Evolutionary conservation across 2,797 vertebrate species (phyloP), one percentile per base, ranked within the genome.

Genomic region (Amblyraja radiata): DNA sequence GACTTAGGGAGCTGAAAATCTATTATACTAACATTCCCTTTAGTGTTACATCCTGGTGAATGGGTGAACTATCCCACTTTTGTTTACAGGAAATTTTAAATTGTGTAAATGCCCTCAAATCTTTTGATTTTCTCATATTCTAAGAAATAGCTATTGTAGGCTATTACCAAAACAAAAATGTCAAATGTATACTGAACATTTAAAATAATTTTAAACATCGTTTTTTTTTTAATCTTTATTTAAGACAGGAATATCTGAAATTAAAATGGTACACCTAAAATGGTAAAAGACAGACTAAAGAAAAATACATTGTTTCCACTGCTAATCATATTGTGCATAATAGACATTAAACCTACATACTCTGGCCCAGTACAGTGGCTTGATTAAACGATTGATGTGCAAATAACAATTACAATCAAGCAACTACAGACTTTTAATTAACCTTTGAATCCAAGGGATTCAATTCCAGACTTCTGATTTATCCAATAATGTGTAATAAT

Each of bases 81-180:
- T 61, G 11, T 10, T 81, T 25, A 81, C 1, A 81, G 11, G 9
- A 83, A 71, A 71, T 18, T 71, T 71, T 71, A 71, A 71, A 71
- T 18, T 25, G 71, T 18, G 61, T 63, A 88, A 63, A 63, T 88
- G 63, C 32, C 58, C 4, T 88, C 32, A 63, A 63, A 46, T 65
- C 28, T 65, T 58, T 58, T 65, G 6, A n/a, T n/a, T 63, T 63
- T 61, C 28, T 88, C n/a, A 63, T n/a, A 88, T 65, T 7, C 28
- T 61, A 88, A 88, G 83, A 46, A 88, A 88, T 88, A 88, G 65
- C 63, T 88, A 65, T 63, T 63, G 65, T 54, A 90, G 28, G n/a
- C 71, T 91, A 32, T 71, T 73, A 10, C 65, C 16, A 9, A 4
- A 90, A 71, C 2, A 18, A 36, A 90, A 73, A 73, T 39, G 9